These are phyloP conservation scores for Thaumatotibia leucotreta DNA, from an alignment of 1,140 invertebrate species.

Conservation along the genomic window DNA sequence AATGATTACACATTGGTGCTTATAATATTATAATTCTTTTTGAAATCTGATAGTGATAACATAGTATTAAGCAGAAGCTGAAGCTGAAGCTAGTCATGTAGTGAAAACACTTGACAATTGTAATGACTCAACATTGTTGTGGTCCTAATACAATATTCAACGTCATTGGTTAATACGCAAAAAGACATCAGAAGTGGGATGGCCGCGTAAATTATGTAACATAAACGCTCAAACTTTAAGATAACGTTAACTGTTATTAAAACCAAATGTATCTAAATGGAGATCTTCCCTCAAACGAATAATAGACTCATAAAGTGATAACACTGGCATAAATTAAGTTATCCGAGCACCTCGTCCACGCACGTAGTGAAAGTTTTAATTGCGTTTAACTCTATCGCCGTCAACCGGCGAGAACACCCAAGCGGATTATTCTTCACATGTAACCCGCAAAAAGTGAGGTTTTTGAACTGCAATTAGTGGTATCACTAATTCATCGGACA, in stretches of 20 bases:
- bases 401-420: constrained; percentile 44
- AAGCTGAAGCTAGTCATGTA: too few relatives aligned
- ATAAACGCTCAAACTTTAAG: constrained; percentile 9
- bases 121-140: not conserved
- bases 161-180: not conserved
- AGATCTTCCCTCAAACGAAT: constrained; percentile 67
- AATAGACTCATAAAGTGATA: constrained; percentile 71
- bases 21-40: too few relatives aligned
- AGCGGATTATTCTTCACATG: not conserved
- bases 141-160: not conserved
- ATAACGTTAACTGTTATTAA: constrained; percentile 26
- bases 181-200: not conserved
- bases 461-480: not conserved
- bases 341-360: constrained; percentile 60
- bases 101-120: not conserved
- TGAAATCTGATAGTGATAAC: too few relatives aligned
- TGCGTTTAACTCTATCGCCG: constrained; percentile 71
- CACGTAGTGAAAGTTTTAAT: constrained; percentile 75
- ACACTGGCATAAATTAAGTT: constrained; percentile 72
- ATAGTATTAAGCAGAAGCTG: too few relatives aligned
- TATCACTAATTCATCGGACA: not conserved
- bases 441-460: not conserved
- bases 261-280: constrained; percentile 43
- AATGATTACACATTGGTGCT: too few relatives aligned
- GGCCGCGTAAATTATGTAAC: not conserved